phyloP scores from a whole-genome alignment of 2,888 invertebrate species.

The Sipha maydis region DNA sequence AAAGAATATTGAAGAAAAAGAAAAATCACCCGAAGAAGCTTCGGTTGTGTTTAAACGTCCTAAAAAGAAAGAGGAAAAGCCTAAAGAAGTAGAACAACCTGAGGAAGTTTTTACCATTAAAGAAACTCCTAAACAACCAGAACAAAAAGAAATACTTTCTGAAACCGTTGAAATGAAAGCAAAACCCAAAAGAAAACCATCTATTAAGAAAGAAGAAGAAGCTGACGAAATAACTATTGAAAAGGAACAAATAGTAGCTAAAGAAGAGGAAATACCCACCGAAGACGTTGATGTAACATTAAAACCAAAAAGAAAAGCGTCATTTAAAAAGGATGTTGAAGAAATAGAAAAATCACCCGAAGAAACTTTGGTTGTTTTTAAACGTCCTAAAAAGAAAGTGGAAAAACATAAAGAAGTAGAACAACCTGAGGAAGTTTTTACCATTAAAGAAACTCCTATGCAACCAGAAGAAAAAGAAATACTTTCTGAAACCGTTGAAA shows the following conservation, averaged over 20 bases:
- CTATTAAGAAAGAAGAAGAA: conserved; percentile 71
- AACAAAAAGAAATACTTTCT: conserved; percentile 66
- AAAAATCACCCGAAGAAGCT: conserved; percentile 24
- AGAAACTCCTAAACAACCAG: conserved; percentile 65
- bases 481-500: conserved; percentile 66
- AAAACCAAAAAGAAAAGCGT: conserved; percentile 66
- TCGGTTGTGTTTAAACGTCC: conserved; percentile 32
- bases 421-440: conserved; percentile 33
- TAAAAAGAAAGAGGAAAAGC: conserved; percentile 63
- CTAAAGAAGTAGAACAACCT: conserved; percentile 65
- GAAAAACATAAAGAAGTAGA: too few species aligned
- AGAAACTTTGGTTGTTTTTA: neutral
- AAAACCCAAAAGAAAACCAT: conserved; percentile 72
- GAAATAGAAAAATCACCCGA: neutral
- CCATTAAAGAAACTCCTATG: conserved; percentile 65
- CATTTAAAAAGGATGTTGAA: conserved; percentile 65
- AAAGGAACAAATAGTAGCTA: conserved; percentile 69
- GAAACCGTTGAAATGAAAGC: conserved; percentile 66
- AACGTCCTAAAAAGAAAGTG: conserved; percentile 63
- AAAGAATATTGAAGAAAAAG: conserved; percentile 54
- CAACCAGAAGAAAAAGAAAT: conserved; percentile 66
- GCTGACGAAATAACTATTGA: conserved; percentile 77
- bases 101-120: conserved; percentile 66
- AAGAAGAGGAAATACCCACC: neutral
- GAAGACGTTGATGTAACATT: conserved; percentile 65